Percentiles rank a stretch among this genome's conserved stretches.
phyloP scores from a whole-genome alignment of 1,140 invertebrate genomes.

The Aradophagus sp. region DNA sequence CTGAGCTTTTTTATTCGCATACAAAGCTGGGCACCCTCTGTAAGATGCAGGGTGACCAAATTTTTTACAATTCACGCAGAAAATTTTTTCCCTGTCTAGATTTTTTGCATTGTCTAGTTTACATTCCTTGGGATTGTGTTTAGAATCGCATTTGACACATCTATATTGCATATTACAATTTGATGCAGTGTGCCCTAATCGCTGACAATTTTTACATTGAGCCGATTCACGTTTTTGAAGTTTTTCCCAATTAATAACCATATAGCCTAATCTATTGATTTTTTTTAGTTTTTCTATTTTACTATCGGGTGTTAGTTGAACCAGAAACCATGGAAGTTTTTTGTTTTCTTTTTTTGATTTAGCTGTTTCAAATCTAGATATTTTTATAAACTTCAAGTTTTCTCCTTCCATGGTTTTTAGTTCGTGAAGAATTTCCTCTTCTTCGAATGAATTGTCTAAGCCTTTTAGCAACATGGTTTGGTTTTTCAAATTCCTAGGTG shows the following conservation, averaged over 20 bases:
- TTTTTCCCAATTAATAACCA: conserved; percentile 43
- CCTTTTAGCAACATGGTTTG: conserved; percentile 30
- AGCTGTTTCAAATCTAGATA: conserved; percentile 29
- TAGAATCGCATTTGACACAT: conserved; percentile 25
- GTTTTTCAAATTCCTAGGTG: conserved; percentile 19
- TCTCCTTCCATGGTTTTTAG: conserved; percentile 11
- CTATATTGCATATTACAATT: conserved; percentile 49
- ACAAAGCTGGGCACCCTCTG: conserved; percentile 22
- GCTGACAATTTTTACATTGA: conserved; percentile 57
- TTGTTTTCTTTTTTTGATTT: conserved; percentile 23
- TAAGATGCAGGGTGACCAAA: conserved; percentile 30
- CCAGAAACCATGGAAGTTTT: conserved; percentile 29
- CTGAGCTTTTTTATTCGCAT: not conserved
- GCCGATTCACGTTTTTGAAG: conserved; percentile 25
- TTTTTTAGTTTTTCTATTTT: conserved; percentile 13
- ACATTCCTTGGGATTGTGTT: conserved; percentile 20
- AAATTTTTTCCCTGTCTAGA: not conserved
- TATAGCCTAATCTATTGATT: conserved; percentile 31
- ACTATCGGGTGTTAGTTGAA: conserved; percentile 34
- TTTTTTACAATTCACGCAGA: conserved; percentile 26
- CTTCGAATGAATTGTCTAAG: conserved; percentile 1
- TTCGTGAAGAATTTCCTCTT: conserved; percentile 16
- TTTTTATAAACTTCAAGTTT: conserved; percentile 27
- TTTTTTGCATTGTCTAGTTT: not conserved
- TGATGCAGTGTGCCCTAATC: conserved; percentile 25